phyloP scores from a whole-genome alignment of 1,140 invertebrate species.

The Whitmania pigra region DNA sequence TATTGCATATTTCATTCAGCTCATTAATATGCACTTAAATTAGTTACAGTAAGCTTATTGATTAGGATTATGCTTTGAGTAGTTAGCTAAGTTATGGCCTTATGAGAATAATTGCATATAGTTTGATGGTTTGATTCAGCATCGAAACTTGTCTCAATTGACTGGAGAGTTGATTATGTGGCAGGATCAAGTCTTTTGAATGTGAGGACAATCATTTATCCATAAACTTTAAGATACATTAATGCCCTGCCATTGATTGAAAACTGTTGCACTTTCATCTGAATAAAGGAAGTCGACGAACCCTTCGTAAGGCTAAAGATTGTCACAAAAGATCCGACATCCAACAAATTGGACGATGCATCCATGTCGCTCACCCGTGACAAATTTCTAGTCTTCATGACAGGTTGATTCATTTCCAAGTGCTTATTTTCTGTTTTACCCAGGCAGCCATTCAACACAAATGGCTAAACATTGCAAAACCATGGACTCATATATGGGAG shows the following conservation, averaged over 20 bases:
- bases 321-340: background rate
- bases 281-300: background rate
- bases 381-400: background rate
- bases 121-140: background rate
- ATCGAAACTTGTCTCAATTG: background rate
- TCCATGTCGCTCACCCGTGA: background rate
- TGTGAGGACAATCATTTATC: background rate
- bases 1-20: no score
- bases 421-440: background rate
- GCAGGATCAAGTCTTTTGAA: conserved; percentile 14
- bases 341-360: background rate
- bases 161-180: conserved; percentile 16
- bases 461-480: no score
- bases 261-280: background rate
- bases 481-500: no score
- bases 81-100: no score
- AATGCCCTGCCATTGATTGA: background rate
- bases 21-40: no score
- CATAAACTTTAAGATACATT: background rate
- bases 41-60: no score
- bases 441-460: no score
- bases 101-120: no score
- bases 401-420: background rate
- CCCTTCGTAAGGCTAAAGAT: conserved; percentile 1
- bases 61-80: no score